Percentiles rank a stretch among this genome's conserved stretches.
Conservation (phyloP, 2,797 vertebrate species). For the Chelidonichthys spinosus region DNA sequence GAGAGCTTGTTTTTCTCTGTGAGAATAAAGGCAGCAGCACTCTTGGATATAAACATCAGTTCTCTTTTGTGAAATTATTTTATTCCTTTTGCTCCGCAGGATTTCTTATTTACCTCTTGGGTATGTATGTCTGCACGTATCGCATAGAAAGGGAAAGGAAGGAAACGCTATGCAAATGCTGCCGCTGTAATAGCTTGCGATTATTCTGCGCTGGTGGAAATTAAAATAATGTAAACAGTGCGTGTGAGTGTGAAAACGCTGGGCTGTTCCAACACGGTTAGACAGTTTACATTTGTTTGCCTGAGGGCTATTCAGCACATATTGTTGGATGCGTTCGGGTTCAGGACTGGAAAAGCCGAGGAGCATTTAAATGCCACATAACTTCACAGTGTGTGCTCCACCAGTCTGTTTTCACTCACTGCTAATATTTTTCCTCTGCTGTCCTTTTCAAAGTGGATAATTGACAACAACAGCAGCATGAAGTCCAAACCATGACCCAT, state of each 20-base stretch:
- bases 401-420: constrained; percentile 39
- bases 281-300: constrained; percentile 43
- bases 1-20: constrained; percentile 36
- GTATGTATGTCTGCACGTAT: constrained; percentile 23
- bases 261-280: constrained; percentile 10
- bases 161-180: constrained; percentile 27
- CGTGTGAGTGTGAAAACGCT: constrained; percentile 31
- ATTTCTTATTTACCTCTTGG: constrained; percentile 36
- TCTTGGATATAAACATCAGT: constrained; percentile 36
- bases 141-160: constrained; percentile 12
- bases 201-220: constrained; percentile 34
- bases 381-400: constrained; percentile 24
- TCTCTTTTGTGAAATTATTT: constrained; percentile 32
- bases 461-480: constrained; percentile 74
- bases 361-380: constrained; percentile 19
- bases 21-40: constrained; percentile 23
- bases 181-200: constrained; percentile 14
- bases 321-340: constrained; percentile 36
- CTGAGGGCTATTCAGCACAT: background rate
- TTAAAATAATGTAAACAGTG: constrained; percentile 46
- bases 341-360: constrained; percentile 14
- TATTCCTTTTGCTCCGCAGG: constrained; percentile 18
- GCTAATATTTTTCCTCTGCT: constrained; percentile 46
- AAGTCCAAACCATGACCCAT: constrained; percentile 70
- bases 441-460: constrained; percentile 76